These are phyloP conservation scores for Protomyctophum bolini DNA, from an alignment of 2,113 vertebrate genomes.

Conservation along the genomic window DNA sequence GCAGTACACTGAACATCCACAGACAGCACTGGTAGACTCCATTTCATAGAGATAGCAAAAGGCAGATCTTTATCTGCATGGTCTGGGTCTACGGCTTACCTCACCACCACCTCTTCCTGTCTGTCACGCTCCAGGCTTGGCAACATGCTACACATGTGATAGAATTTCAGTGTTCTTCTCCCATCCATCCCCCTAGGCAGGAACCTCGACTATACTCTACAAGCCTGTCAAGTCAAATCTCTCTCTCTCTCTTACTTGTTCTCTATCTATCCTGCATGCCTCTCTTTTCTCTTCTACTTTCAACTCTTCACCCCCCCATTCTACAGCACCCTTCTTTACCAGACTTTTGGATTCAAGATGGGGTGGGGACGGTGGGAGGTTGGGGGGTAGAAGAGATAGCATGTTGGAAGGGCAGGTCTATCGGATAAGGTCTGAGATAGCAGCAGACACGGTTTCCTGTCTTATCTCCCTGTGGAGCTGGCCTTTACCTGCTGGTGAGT, in stretches of 20 bases:
- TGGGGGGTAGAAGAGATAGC: conserved; percentile 7
- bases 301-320: not conserved
- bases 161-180: conserved; percentile 45
- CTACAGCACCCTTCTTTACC: not conserved
- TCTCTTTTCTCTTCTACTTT: not conserved
- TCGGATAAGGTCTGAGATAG: conserved; percentile 28
- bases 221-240: conserved; percentile 1
- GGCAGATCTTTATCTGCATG: conserved; percentile 63
- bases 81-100: conserved; percentile 52
- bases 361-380: not conserved
- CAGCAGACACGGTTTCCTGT: conserved; percentile 24
- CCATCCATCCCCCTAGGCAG: not conserved
- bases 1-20: conserved; percentile 28
- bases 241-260: conserved; percentile 25
- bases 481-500: conserved; percentile 2
- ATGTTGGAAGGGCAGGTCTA: conserved; percentile 9
- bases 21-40: conserved; percentile 43
- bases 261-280: not conserved
- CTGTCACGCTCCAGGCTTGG: conserved; percentile 61
- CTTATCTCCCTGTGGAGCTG: conserved; percentile 28
- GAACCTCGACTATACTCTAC: conserved; percentile 12
- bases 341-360: not conserved
- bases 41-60: conserved; percentile 48
- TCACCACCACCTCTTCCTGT: conserved; percentile 53
- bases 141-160: conserved; percentile 62